Conservation (phyloP, 1,140 invertebrate species). For the Camponotus vicinus region DNA sequence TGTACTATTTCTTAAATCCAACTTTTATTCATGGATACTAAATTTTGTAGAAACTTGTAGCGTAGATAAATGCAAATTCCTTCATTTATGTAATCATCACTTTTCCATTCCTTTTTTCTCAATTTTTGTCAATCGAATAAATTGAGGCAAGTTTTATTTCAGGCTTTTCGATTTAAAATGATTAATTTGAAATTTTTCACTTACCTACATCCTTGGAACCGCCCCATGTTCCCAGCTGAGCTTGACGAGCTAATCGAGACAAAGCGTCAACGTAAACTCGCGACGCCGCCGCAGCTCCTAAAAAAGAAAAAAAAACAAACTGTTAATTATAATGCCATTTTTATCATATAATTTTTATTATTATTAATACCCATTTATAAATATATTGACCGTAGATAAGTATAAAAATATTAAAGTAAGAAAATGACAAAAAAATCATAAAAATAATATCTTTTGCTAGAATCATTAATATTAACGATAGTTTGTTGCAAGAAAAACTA, state of each 20-base stretch:
- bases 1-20: no score
- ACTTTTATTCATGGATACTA: background rate
- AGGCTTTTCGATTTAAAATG: background rate
- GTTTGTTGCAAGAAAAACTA: no score
- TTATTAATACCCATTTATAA: background rate
- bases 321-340: background rate
- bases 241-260: conserved; percentile 93
- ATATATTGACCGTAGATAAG: background rate
- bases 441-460: no score
- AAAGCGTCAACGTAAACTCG: conserved; percentile 95
- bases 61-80: background rate
- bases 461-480: no score
- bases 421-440: no score
- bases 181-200: conserved; percentile 75
- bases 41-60: background rate
- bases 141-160: background rate
- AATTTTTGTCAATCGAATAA: background rate
- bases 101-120: background rate
- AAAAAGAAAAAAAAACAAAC: conserved; percentile 44
- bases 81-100: background rate
- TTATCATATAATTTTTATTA: background rate
- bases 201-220: conserved; percentile 96
- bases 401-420: background rate
- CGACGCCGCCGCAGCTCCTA: conserved; percentile 95
- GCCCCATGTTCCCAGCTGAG: conserved; percentile 95